phyloP scores from a whole-genome alignment of 2,113 vertebrate genomes.

The Entomyzon cyanotis region DNA sequence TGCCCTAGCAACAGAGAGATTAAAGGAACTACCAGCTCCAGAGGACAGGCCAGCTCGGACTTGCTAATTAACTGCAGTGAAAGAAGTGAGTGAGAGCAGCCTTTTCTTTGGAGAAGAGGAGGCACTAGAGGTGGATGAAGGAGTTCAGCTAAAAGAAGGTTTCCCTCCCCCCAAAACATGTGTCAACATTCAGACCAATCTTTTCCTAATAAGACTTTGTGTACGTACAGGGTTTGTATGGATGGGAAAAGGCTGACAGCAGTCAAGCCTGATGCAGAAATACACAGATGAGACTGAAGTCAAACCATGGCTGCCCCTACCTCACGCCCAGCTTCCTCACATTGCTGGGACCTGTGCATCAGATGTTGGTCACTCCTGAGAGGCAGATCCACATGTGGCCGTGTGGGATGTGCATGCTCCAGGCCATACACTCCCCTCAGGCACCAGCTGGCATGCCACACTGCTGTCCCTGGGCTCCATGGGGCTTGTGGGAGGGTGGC shows the following conservation, averaged over 20 bases:
- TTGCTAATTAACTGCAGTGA: constrained; percentile 66
- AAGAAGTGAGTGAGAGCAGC: constrained; percentile 38
- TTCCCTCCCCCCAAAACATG: constrained; percentile 15
- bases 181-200: constrained; percentile 11
- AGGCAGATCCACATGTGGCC: neutral
- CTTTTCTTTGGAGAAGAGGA: neutral
- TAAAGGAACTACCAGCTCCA: constrained; percentile 24
- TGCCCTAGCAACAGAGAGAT: constrained; percentile 57
- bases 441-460: neutral
- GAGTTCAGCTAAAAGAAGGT: constrained; percentile 9
- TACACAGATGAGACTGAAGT: neutral
- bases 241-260: neutral
- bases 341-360: fast-evolving
- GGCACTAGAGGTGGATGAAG: constrained; percentile 28
- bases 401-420: neutral
- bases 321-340: neutral
- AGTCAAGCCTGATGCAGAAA: neutral
- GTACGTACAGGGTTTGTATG: neutral
- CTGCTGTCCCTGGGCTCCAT: fast-evolving
- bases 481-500: neutral
- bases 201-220: constrained; percentile 16
- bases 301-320: neutral
- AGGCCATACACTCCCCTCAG: neutral
- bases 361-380: neutral
- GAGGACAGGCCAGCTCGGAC: neutral